Evolutionary conservation across 2,113 vertebrate genomes (phyloP), one percentile per base, ranked within the genome.

Genomic region (Dicentrarchus labrax): DNA sequence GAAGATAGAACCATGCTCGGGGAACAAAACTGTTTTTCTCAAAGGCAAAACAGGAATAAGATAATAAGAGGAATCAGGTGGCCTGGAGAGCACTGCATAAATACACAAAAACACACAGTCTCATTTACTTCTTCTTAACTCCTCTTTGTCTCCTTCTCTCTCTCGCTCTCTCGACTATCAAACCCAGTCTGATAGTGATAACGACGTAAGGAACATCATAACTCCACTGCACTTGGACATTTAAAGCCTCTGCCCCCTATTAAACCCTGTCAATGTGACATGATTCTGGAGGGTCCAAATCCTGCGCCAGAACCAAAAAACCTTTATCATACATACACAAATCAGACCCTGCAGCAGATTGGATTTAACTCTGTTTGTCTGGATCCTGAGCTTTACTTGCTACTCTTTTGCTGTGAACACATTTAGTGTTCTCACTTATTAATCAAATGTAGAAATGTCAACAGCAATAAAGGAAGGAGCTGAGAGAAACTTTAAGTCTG

Each of bases 251-350:
- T 80, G 82, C 24, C 53, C 60, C 74, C 62, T 73, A 80, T 86
- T 93, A 88, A 84, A 83, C 71, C 60, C 84, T 72, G 76, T 85
- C 82, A 78, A 7, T 5, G 47, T 85, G 76, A 76, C 56, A 70
- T 5, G 13, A 57, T 72, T 69, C 21, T 77, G 67, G 36, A 72
- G 57, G 53, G 59, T 36, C 66, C 65, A 86, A 86, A 89, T 82
- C 76, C 75, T 8, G n/a, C 67, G 66, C 0, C 2, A 30, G 15
- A 59, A 22, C 48, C 39, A 43, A 43, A 30, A 57, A 65, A 38
- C 5, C 41, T 72, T 84, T 82, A 82, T 89, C 85, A 56, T 53
- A 64, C 54, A 70, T 60, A 64, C 54, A 70, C 61, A 16, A 65
- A 82, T 68, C 69, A 68, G 50, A 80, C 39, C 54, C 72, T 83